These are phyloP conservation scores for Phymatocera aterrima DNA, from an alignment of 2,888 invertebrate species.

Conservation along the genomic window DNA sequence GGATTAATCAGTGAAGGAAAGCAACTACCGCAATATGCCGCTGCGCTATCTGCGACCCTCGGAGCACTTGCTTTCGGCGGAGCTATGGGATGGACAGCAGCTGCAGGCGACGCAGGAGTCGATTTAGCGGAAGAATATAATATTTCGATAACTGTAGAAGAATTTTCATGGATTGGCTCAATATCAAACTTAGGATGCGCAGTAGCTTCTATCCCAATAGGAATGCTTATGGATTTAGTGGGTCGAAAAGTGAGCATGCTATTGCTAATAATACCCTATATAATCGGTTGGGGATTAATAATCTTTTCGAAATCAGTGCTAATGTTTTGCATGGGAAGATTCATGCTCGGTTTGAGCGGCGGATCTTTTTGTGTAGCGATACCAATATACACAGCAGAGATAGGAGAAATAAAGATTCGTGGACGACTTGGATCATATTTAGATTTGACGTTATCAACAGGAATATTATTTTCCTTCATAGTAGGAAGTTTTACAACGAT, in stretches of 20 bases:
- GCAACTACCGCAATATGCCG: constrained; percentile 81
- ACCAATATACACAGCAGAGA: constrained; percentile 91
- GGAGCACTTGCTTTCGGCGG: constrained; percentile 88
- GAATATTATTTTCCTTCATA: constrained; percentile 87
- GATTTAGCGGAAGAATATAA: constrained; percentile 74
- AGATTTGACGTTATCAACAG: constrained; percentile 90
- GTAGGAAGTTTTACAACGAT: constrained; percentile 80
- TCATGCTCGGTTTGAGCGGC: constrained; percentile 85
- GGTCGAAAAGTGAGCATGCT: constrained; percentile 86
- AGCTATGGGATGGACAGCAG: constrained; percentile 87
- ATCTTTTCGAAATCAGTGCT: constrained; percentile 81
- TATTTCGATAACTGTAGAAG: constrained; percentile 75
- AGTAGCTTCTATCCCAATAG: constrained; percentile 84
- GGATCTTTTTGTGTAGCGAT: constrained; percentile 90
- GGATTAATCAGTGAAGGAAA: constrained; percentile 67
- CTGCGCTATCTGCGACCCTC: constrained; percentile 83
- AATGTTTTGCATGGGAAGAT: constrained; percentile 82
- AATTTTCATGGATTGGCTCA: constrained; percentile 85
- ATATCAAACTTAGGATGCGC: constrained; percentile 85
- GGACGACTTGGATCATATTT: constrained; percentile 92
- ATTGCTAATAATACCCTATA: constrained; percentile 81
- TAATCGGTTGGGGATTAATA: constrained; percentile 85
- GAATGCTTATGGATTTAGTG: constrained; percentile 81
- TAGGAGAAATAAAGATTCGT: constrained; percentile 88
- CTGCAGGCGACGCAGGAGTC: constrained; percentile 77